Evolutionary conservation across 2,797 vertebrate genomes (phyloP).

Genomic region (Siniperca scherzeri): DNA sequence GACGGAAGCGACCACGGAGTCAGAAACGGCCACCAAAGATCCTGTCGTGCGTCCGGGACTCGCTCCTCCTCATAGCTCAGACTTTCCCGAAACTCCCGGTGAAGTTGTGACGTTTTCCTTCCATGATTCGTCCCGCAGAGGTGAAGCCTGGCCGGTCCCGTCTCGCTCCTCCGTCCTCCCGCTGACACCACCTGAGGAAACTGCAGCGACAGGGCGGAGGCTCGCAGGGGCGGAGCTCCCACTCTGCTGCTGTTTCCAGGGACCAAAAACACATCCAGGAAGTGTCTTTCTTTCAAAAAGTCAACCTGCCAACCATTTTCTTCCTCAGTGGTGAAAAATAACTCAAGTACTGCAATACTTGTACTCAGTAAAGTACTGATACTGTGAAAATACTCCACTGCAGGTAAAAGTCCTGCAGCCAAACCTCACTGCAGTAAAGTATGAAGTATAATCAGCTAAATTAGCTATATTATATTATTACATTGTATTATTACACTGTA

Average conservation of each 20-base stretch:
- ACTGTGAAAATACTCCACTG: too few species aligned
- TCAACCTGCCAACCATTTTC: background rate
- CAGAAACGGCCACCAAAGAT: conserved; percentile 1
- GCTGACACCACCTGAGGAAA: conserved; percentile 46
- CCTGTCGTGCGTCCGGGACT: background rate
- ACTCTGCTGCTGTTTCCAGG: conserved; percentile 23
- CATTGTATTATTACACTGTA: too few species aligned
- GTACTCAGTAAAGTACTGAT: too few species aligned
- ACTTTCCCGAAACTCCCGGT: background rate
- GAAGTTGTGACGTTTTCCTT: fast-evolving
- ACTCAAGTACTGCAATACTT: too few species aligned
- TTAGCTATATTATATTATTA: too few species aligned
- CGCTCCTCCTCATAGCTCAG: conserved; percentile 8
- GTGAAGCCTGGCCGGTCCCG: background rate
- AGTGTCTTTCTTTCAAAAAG: background rate
- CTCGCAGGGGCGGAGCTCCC: background rate
- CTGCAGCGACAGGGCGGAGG: conserved; percentile 26
- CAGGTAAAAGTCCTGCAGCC: too few species aligned
- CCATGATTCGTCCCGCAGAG: conserved; percentile 7
- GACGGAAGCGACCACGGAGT: background rate
- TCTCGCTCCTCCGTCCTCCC: conserved; percentile 18
- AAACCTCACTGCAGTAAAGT: too few species aligned
- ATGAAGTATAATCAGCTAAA: too few species aligned
- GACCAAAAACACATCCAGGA: background rate
- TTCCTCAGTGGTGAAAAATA: too few species aligned